Evolutionary conservation across 2,113 vertebrate species (phyloP).

Genomic region (Anhinga rufa): DNA sequence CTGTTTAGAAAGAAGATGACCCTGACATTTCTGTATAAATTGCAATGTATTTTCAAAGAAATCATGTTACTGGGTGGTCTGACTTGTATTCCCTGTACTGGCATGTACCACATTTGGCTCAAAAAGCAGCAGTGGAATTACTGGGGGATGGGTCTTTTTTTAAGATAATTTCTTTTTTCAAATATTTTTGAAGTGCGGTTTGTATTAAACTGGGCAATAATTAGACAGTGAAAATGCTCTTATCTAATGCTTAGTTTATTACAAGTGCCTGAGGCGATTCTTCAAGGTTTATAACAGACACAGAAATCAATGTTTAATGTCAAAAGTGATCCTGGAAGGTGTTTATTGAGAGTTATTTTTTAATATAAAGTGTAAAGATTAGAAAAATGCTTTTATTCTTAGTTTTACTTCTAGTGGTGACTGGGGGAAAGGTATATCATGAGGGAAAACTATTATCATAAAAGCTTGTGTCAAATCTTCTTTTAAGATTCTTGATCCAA

Average conservation of each 20-base stretch:
- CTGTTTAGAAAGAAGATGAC: neutral
- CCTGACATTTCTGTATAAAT: neutral
- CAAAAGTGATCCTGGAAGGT: conserved; percentile 32
- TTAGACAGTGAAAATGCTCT: neutral
- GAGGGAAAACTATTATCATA: neutral
- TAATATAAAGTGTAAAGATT: conserved; percentile 43
- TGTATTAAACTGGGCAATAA: neutral
- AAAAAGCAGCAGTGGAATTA: neutral
- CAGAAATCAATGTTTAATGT: conserved; percentile 33
- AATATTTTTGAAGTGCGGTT: neutral
- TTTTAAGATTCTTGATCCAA: neutral
- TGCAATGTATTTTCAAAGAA: neutral
- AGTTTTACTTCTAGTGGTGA: neutral
- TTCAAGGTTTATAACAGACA: conserved; percentile 38
- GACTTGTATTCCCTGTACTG: neutral
- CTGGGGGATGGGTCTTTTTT: neutral
- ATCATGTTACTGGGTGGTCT: neutral
- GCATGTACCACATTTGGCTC: neutral
- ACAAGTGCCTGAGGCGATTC: conserved; percentile 40
- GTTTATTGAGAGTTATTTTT: conserved; percentile 44
- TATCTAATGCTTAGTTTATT: conserved; percentile 52
- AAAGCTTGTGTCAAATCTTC: neutral
- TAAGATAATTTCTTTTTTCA: neutral
- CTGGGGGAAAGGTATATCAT: neutral
- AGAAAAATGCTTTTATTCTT: conserved; percentile 30